Conservation (phyloP, 1,140 invertebrate genomes). For the Lordiphosa mommai region DNA sequence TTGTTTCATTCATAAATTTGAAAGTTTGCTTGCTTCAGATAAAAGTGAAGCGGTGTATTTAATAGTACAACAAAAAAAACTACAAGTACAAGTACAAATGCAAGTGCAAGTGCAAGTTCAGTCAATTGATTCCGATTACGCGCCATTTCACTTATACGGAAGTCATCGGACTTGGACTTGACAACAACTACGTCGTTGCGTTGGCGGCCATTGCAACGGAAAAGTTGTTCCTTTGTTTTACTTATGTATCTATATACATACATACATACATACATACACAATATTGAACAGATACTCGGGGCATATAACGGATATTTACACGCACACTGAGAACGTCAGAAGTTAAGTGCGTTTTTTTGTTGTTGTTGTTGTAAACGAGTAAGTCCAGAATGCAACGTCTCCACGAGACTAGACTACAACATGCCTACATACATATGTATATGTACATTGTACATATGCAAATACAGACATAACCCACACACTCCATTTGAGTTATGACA, state of each 20-base stretch:
- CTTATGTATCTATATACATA: slow-evolving; percentile 8
- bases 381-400: too few relatives aligned
- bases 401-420: too few relatives aligned
- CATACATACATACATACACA: neutral
- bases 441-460: too few relatives aligned
- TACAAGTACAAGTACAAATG: slow-evolving; percentile 21
- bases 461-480: too few relatives aligned
- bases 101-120: slow-evolving; percentile 19
- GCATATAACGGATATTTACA: slow-evolving; percentile 30
- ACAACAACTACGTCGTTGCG: slow-evolving; percentile 39
- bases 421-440: too few relatives aligned
- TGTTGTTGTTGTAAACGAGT: too few relatives aligned
- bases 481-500: too few relatives aligned
- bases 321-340: slow-evolving; percentile 1
- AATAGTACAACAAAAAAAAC: too few relatives aligned
- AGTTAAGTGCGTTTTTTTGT: too few relatives aligned
- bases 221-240: slow-evolving; percentile 62
- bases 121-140: slow-evolving; percentile 25
- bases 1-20: slow-evolving; percentile 56
- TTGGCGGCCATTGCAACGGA: slow-evolving; percentile 54
- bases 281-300: neutral
- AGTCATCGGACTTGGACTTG: slow-evolving; percentile 49
- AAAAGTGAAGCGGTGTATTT: slow-evolving; percentile 35
- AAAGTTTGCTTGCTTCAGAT: slow-evolving; percentile 42
- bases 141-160: slow-evolving; percentile 47